Conservation (phyloP, 23 tunicate species). For the Ciona savignyi region DNA sequence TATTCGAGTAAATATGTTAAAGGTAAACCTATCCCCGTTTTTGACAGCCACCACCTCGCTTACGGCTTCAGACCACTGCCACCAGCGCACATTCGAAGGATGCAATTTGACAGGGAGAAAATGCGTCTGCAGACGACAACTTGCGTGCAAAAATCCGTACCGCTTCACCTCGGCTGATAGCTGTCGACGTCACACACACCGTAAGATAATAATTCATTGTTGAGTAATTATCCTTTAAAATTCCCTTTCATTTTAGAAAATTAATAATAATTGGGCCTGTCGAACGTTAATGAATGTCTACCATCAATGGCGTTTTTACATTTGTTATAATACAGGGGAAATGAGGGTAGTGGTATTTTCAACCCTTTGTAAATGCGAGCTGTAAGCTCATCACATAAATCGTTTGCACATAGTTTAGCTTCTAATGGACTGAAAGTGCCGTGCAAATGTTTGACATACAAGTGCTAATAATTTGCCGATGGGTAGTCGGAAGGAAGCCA, state of each 20-base stretch:
- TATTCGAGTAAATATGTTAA: too few species aligned
- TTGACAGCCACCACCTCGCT: constrained; percentile 19
- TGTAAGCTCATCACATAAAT: too few species aligned
- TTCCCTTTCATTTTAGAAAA: neutral
- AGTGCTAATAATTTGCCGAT: neutral
- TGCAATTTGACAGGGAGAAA: constrained; percentile 28
- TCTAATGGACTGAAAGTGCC: too few species aligned
- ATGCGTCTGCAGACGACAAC: constrained; percentile 27
- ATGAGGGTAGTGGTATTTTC: too few species aligned
- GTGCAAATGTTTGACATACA: neutral
- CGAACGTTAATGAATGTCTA: too few species aligned
- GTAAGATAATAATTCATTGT: neutral
- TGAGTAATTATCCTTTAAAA: too few species aligned
- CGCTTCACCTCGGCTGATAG: neutral
- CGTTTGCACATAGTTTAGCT: too few species aligned
- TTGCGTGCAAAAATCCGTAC: constrained; percentile 54
- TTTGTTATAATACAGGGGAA: too few species aligned
- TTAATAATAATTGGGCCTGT: neutral
- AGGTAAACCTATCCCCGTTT: too few species aligned
- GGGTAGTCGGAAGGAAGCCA: neutral
- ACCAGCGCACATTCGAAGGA: constrained; percentile 29
- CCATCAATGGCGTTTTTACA: too few species aligned
- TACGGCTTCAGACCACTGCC: constrained; percentile 28
- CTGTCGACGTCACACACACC: neutral
- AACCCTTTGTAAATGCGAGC: too few species aligned